These are phyloP conservation scores for Phrynocephalus vlangalii DNA, from an alignment of 2,797 vertebrate genomes.

Conservation along the genomic window DNA sequence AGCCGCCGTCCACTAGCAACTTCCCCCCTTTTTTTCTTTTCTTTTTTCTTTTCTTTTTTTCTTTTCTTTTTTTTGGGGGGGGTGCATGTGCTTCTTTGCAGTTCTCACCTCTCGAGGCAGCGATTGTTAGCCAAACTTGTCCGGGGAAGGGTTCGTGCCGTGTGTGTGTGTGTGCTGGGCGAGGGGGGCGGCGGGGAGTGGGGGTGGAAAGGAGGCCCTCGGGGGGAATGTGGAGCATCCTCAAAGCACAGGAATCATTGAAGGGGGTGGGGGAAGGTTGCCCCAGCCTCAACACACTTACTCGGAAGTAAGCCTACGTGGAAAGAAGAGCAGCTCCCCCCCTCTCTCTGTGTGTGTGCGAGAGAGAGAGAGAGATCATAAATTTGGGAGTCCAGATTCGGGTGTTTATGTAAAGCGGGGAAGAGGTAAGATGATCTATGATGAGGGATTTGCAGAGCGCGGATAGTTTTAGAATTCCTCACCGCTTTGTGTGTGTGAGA, in stretches of 20 bases:
- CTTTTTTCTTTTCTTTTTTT: too few relatives aligned
- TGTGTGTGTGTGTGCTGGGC: not conserved
- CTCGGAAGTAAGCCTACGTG: not conserved
- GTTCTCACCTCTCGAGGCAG: conserved; percentile 60
- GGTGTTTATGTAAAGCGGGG: not conserved
- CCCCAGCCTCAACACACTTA: not conserved
- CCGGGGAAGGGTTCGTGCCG: conserved; percentile 41
- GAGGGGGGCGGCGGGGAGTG: not conserved
- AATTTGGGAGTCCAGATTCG: not conserved
- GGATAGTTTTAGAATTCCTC: not conserved
- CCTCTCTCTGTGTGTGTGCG: not conserved
- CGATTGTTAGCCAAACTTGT: conserved; percentile 45
- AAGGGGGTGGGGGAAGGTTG: not conserved
- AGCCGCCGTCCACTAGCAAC: conserved; percentile 33
- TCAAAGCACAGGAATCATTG: not conserved
- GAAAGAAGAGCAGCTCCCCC: not conserved
- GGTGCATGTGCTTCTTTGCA: conserved; percentile 52
- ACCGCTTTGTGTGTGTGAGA: not conserved
- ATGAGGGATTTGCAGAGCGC: not conserved
- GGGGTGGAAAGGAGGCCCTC: not conserved
- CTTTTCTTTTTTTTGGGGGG: too few relatives aligned
- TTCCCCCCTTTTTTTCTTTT: not conserved
- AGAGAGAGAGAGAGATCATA: too few relatives aligned
- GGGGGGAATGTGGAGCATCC: not conserved
- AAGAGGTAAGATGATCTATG: not conserved